Evolutionary conservation across 2,797 vertebrate genomes (phyloP).

Genomic region (Strix occidentalis): DNA sequence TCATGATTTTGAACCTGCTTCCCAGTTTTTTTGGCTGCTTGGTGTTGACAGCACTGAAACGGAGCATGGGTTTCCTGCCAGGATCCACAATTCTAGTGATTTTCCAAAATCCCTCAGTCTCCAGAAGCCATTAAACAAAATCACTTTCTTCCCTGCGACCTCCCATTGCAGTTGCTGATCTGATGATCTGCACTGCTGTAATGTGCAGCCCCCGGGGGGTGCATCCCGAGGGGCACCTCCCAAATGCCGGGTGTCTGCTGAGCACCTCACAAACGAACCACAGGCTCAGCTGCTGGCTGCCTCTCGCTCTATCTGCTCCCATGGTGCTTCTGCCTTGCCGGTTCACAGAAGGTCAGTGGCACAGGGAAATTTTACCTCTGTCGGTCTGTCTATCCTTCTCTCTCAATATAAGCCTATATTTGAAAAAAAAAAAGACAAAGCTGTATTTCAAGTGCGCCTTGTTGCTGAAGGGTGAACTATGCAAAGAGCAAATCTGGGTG

Average conservation of each 20-base stretch:
- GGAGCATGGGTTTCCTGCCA: background rate
- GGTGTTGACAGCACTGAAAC: background rate
- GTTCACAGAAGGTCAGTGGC: background rate
- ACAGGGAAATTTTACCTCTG: background rate
- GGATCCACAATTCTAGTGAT: background rate
- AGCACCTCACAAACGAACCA: background rate
- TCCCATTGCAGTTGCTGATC: background rate
- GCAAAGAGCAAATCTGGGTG: background rate
- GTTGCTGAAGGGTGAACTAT: background rate
- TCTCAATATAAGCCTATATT: background rate
- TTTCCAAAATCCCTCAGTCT: slow-evolving; percentile 21
- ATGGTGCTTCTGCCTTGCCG: background rate
- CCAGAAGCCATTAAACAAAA: slow-evolving; percentile 28
- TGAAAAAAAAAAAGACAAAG: background rate
- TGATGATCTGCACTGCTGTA: background rate
- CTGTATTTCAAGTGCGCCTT: background rate
- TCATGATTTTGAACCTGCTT: background rate
- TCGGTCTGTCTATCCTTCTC: background rate
- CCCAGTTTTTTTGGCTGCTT: background rate
- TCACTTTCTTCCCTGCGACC: background rate
- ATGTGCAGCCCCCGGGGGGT: background rate
- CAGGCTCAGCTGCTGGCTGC: rapidly evolving
- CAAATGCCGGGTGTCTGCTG: background rate
- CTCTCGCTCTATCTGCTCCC: background rate
- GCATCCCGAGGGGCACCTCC: background rate